Base-by-base conservation (phyloP, 2,888 invertebrate genomes). In the Lepidochitona cinerea region DNA sequence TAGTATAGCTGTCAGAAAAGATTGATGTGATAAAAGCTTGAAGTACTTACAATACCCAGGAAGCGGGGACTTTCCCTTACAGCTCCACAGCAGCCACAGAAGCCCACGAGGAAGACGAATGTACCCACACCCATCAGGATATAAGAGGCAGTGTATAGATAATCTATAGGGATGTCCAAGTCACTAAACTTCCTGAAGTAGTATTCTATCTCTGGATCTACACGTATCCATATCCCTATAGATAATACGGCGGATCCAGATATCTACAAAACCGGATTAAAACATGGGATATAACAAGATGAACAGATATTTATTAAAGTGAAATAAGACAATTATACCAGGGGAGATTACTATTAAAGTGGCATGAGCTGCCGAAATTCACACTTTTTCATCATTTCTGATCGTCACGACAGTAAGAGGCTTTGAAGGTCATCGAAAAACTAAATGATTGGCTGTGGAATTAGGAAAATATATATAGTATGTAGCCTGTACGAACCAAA, bases 51-150 rank as follows among this genome's bases (percentile, higher is more conserved):
- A 83, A 90, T 83, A 69, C 89, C 90, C n/a, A 92, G 85, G 84
- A 92, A 87, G 79, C 90, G 91, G 77, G 90, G 89, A 84, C 91
- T 93, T 77, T 92, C 92, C 78, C 91, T 91, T 32, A 93, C 87
- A 23, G 93, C 92, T 5, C 92, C 93, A 75, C 93, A 93, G 79
- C 93, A 93, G 29, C 93, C 93, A 79, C 92, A 91, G 87, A 93
- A 92, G 53, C 93, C 92, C 26, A 92, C 92, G 37, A 92, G 84
- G 74, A 93, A 89, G 29, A 93, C 91, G 74, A 92, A 90, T 49
- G 90, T 89, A 23, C 93, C 93, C 59, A 92, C 88, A 35, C 90
- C 92, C 52, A 93, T 90, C 69, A 93, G 87, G 70, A 90, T 89
- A 81, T 92, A 93, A 59, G 92, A 92, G 73, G 92, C 85, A 76